Evolutionary conservation across 2,888 invertebrate species (phyloP).

Genomic region (Biston stratarius): DNA sequence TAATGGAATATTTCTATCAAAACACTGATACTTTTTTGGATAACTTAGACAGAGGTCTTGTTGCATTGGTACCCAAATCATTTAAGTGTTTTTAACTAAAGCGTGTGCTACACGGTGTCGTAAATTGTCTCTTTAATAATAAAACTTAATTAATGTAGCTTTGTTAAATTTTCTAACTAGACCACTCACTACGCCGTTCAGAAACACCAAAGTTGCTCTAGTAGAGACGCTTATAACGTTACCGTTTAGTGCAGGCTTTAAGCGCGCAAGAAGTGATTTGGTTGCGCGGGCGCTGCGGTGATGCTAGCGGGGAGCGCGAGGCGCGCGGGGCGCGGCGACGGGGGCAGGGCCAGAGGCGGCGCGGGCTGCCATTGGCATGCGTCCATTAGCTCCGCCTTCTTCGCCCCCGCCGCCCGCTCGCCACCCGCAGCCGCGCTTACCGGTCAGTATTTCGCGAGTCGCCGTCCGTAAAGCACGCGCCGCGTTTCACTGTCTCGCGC

Average conservation of each 20-base stretch:
- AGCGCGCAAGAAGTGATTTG: constrained; percentile 16
- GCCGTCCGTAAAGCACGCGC: constrained; percentile 68
- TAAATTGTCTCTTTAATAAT: too few relatives aligned
- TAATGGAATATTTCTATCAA: too few relatives aligned
- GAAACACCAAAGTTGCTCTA: too few relatives aligned
- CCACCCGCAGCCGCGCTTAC: constrained; percentile 57
- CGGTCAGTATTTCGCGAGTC: constrained; percentile 76
- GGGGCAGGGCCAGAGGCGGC: constrained; percentile 55
- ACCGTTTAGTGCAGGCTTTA: not conserved
- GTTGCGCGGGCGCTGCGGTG: constrained; percentile 44
- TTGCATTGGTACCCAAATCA: too few relatives aligned
- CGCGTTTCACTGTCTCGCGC: constrained; percentile 58
- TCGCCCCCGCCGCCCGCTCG: constrained; percentile 57
- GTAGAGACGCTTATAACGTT: not conserved
- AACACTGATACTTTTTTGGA: too few relatives aligned
- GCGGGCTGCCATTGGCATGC: constrained; percentile 61
- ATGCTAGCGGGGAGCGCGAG: constrained; percentile 45
- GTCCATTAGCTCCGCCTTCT: constrained; percentile 60
- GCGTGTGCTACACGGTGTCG: too few relatives aligned
- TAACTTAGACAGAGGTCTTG: too few relatives aligned
- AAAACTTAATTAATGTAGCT: too few relatives aligned
- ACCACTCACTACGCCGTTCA: too few relatives aligned
- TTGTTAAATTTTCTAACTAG: too few relatives aligned
- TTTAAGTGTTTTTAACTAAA: too few relatives aligned
- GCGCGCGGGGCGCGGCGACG: constrained; percentile 44